These are phyloP conservation scores for Trididemnum miniatum DNA, from an alignment of 23 tunicate genomes.

Conservation along the genomic window DNA sequence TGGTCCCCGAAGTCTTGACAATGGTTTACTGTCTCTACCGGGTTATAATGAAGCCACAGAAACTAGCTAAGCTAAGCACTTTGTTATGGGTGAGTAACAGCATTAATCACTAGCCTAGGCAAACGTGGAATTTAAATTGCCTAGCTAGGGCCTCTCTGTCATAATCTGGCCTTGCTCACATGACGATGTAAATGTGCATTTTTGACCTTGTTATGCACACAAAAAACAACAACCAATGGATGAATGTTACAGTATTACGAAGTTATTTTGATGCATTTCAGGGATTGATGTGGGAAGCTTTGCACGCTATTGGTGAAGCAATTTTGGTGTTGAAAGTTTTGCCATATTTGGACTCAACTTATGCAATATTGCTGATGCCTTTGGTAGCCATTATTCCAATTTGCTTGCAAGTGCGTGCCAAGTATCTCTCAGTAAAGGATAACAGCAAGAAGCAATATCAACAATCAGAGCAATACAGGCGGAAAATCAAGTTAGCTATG, in stretches of 20 bases:
- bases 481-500: constrained; percentile 5
- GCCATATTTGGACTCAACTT: constrained; percentile 68
- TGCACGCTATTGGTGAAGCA: constrained; percentile 71
- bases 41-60: constrained; percentile 62
- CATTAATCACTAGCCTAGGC: too few relatives aligned
- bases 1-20: constrained; percentile 78
- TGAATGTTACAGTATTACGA: too few relatives aligned
- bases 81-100: constrained; percentile 61
- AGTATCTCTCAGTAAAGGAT: constrained; percentile 8
- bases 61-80: constrained; percentile 1
- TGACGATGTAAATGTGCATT: too few relatives aligned
- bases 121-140: too few relatives aligned
- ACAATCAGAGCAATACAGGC: background rate
- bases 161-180: too few relatives aligned
- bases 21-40: constrained; percentile 72
- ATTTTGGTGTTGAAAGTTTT: constrained; percentile 62
- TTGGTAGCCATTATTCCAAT: constrained; percentile 55
- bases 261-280: too few relatives aligned
- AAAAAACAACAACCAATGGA: too few relatives aligned
- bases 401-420: constrained; percentile 54
- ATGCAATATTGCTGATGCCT: constrained; percentile 46
- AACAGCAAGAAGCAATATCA: background rate
- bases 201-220: too few relatives aligned
- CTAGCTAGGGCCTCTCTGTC: too few relatives aligned
- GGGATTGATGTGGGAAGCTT: constrained; percentile 65